Evolutionary conservation across 2,888 invertebrate genomes (phyloP).

Genomic region (Hedychridium roseum): DNA sequence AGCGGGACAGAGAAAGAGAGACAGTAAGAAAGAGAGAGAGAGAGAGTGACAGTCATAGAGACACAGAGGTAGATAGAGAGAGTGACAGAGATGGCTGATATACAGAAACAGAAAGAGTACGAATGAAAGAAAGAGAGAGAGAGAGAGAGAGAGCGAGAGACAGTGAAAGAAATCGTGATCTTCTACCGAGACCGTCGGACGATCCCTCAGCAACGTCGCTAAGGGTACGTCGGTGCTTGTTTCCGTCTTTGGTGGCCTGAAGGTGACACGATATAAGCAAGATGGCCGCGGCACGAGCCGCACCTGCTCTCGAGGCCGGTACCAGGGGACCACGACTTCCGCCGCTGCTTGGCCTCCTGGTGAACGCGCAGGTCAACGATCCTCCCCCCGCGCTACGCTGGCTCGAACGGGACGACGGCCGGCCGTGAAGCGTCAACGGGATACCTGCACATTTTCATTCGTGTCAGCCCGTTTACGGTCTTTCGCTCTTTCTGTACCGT

Average conservation of each 20-base stretch:
- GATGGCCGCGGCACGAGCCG: conserved; percentile 92
- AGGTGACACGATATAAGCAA: conserved; percentile 93
- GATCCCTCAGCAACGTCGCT: conserved; percentile 63
- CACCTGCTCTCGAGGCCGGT: conserved; percentile 89
- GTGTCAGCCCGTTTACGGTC: no score
- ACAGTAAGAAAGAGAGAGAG: conserved; percentile 8
- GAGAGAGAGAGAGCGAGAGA: conserved; percentile 2
- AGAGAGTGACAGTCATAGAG: background rate
- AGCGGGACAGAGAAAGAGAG: conserved; percentile 6
- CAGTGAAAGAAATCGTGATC: conserved; percentile 41
- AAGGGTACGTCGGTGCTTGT: conserved; percentile 62
- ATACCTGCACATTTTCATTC: conserved; percentile 65
- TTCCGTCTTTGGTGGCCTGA: conserved; percentile 55
- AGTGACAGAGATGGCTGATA: background rate
- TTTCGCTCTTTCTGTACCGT: no score
- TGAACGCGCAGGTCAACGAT: conserved; percentile 65
- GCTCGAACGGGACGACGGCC: conserved; percentile 69
- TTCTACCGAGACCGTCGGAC: conserved; percentile 63
- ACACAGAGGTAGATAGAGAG: conserved; percentile 9
- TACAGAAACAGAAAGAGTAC: background rate
- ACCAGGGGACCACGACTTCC: conserved; percentile 75
- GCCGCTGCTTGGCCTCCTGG: conserved; percentile 68
- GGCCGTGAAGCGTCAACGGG: conserved; percentile 69
- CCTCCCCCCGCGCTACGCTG: conserved; percentile 66
- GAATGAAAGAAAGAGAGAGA: background rate